Conservation (phyloP, 2,113 vertebrate species). For the Tetraodon nigroviridis region DNA sequence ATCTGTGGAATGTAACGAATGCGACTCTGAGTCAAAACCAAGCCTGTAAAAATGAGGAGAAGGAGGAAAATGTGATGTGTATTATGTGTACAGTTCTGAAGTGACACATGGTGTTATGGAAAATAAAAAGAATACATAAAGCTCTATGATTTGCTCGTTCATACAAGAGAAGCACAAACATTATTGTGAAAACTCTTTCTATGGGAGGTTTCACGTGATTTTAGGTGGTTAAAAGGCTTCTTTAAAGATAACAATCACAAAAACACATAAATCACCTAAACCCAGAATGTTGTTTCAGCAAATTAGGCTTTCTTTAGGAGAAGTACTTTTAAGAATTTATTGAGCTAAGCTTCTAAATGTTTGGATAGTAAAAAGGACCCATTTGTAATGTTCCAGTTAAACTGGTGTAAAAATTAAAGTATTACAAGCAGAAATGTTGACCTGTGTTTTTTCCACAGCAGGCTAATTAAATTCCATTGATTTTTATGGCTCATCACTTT, state of each 20-base stretch:
- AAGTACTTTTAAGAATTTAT: no score
- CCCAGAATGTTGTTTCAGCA: no score
- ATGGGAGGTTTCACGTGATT: slow-evolving; percentile 8
- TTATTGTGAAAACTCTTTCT: not conserved
- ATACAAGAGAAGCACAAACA: slow-evolving; percentile 3
- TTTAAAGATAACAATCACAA: no score
- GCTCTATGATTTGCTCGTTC: slow-evolving; percentile 9
- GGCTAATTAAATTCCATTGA: not conserved
- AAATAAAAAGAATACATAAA: slow-evolving; percentile 47
- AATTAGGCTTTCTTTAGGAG: no score
- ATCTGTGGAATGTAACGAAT: slow-evolving; percentile 58
- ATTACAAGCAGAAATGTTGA: not conserved
- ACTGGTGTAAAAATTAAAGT: not conserved
- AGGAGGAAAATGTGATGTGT: slow-evolving; percentile 29
- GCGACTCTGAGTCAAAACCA: not conserved
- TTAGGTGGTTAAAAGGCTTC: no score
- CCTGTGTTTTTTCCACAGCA: not conserved
- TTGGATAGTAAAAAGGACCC: slow-evolving; percentile 1
- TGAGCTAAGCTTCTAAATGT: not conserved
- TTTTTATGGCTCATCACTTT: not conserved
- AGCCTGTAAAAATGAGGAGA: slow-evolving; percentile 8
- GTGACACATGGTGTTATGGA: slow-evolving; percentile 43
- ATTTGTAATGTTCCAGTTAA: not conserved
- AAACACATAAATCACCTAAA: no score
- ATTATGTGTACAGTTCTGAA: slow-evolving; percentile 54